Base-by-base conservation (phyloP, 2,797 vertebrate species). In the Myotis findleyi region DNA sequence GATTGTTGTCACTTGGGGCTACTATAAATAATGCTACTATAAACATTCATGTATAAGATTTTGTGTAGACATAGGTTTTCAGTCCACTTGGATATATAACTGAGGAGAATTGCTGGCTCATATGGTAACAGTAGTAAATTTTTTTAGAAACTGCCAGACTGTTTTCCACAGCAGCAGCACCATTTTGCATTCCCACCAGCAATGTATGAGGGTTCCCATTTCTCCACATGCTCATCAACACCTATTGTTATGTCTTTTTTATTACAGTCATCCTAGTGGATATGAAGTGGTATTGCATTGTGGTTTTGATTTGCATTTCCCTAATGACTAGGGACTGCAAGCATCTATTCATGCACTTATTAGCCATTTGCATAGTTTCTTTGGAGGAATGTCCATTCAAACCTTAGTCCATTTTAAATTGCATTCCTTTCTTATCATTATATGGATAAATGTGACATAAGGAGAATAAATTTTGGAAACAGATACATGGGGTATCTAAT, bases 381-480 rank as follows among this genome's bases (percentile, higher is more conserved):
- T 86, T 82, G 49, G 36, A 76, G 41, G 76, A 92, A 72, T 53
- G 30, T 77, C 75, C 88, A 62, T 77, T 92, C 38, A 30, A 30
- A 53, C 4, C 5, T 80, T 87, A 80, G 73, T n/a, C 17, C 3
- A 69, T 73, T 90, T 36, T 64, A 41, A 83, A 36, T 7, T 41
- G 38, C 12, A 5, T 62, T 87, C 20, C 82, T 92, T 88, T 71
- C 80, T 93, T 87, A 71, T 57, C 27, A 75, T 75, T 36, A 47
- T 20, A 17, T 64, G 12, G 25, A 69, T 62, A 89, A 88, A 94
- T 69, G n/a, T 66, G 77, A 82, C 51, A 64, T 85, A 73, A 69
- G 81, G 75, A 66, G 36, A 94, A 93, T 64, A 73, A 51, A 83
- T 59, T 95, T 93, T 95, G 23, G 23, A 84, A 84, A 88, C 80